phyloP scores from a whole-genome alignment of 2,888 invertebrate species.

The Phyto melanocephala region DNA sequence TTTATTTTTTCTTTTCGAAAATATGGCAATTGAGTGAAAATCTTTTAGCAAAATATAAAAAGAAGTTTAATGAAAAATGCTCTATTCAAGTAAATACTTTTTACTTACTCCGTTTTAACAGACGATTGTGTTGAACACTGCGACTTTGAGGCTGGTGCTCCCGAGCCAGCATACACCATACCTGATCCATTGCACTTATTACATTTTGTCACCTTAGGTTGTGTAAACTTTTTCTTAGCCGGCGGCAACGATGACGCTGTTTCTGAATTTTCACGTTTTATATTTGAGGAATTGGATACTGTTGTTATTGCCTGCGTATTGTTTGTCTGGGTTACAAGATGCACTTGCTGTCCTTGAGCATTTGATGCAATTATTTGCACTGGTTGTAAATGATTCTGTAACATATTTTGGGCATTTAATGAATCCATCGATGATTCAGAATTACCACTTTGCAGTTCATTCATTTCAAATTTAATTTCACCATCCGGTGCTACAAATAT shows the following conservation, averaged over 20 bases:
- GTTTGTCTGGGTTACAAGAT: slow-evolving; percentile 67
- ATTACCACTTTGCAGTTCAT: slow-evolving; percentile 77
- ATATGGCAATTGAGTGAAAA: too few relatives aligned
- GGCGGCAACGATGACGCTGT: slow-evolving; percentile 82
- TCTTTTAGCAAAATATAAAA: too few relatives aligned
- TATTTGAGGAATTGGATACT: slow-evolving; percentile 52
- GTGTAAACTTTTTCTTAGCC: slow-evolving; percentile 48
- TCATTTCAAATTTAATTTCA: slow-evolving; percentile 82
- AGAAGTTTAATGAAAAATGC: neutral
- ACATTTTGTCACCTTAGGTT: slow-evolving; percentile 87
- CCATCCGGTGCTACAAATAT: slow-evolving; percentile 85
- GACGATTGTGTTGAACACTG: slow-evolving; percentile 66
- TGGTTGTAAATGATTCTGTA: slow-evolving; percentile 74
- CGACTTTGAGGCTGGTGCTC: slow-evolving; percentile 68
- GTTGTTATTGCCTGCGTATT: slow-evolving; percentile 3
- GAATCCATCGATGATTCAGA: slow-evolving; percentile 73
- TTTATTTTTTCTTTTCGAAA: too few relatives aligned
- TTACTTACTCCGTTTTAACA: slow-evolving; percentile 76
- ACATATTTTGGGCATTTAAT: slow-evolving; percentile 80
- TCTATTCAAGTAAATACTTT: neutral
- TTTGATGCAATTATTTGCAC: slow-evolving; percentile 75
- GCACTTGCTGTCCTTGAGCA: slow-evolving; percentile 72
- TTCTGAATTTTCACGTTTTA: slow-evolving; percentile 69
- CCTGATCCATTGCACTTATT: slow-evolving; percentile 94
- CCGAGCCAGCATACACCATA: slow-evolving; percentile 81